phyloP scores from a whole-genome alignment of 2,797 vertebrate species.

The Amniataba percoides region DNA sequence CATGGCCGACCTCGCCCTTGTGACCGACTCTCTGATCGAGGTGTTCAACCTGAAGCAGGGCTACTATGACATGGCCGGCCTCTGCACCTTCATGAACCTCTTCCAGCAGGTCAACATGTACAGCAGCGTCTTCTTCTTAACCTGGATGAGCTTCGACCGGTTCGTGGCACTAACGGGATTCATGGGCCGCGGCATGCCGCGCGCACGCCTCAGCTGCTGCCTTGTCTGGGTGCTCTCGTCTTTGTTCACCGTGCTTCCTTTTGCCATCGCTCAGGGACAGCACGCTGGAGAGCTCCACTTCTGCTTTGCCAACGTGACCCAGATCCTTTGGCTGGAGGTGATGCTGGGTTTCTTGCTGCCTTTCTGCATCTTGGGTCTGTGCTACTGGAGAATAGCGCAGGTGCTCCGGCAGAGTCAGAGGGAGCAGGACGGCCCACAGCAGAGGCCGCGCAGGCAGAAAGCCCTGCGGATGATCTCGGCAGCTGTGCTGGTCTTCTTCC shows the following conservation, averaged over 20 bases:
- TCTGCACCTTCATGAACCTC: constrained; percentile 94
- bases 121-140: constrained; percentile 95
- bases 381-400: constrained; percentile 90
- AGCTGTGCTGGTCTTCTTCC: constrained; percentile 92
- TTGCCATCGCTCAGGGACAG: constrained; percentile 87
- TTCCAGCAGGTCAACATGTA: constrained; percentile 97
- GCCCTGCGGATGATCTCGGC: constrained; percentile 92
- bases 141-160: constrained; percentile 96
- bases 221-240: constrained; percentile 91
- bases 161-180: constrained; percentile 88
- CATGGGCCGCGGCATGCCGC: constrained; percentile 82
- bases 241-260: constrained; percentile 90
- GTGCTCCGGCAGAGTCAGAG: constrained; percentile 83
- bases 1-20: constrained; percentile 90
- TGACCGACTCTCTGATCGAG: constrained; percentile 93
- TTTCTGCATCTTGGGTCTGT: constrained; percentile 90
- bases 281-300: constrained; percentile 89
- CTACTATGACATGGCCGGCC: constrained; percentile 89
- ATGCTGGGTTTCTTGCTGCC: constrained; percentile 91
- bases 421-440: constrained; percentile 70
- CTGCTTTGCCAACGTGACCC: constrained; percentile 91
- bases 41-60: constrained; percentile 93
- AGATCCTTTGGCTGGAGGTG: constrained; percentile 95
- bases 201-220: constrained; percentile 87
- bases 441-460: constrained; percentile 86